phyloP scores from a whole-genome alignment of 2,797 vertebrate species.

The Acanthurus leucopareius region DNA sequence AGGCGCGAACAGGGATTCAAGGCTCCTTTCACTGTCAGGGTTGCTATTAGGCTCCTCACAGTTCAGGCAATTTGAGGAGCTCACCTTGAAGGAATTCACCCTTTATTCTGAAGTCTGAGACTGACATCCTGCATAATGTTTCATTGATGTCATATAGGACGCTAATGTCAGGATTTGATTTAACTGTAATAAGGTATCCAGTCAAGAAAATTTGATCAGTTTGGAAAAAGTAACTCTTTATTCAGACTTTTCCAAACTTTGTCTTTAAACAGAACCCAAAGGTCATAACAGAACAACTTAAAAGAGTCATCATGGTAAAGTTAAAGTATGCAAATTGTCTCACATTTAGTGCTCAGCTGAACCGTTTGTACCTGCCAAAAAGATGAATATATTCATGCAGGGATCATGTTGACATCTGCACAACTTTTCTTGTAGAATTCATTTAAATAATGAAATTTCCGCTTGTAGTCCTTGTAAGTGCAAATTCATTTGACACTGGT shows the following conservation, averaged over 20 bases:
- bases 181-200: not conserved
- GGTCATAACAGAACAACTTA: not conserved
- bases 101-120: slow-evolving; percentile 17
- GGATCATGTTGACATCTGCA: not conserved
- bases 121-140: not conserved
- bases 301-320: not conserved
- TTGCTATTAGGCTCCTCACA: slow-evolving; percentile 24
- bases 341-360: not conserved
- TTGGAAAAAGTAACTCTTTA: slow-evolving; percentile 4
- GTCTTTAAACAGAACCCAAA: not conserved
- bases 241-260: not conserved
- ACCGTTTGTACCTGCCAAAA: not conserved
- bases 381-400: not conserved
- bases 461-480: not conserved
- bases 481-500: not conserved
- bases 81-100: slow-evolving; percentile 32
- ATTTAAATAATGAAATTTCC: not conserved
- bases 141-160: slow-evolving; percentile 11
- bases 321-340: not conserved
- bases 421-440: not conserved
- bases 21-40: slow-evolving; percentile 39
- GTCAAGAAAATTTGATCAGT: not conserved
- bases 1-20: slow-evolving; percentile 24
- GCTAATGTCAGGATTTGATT: not conserved
- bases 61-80: slow-evolving; percentile 19